These are phyloP conservation scores for Fregetta grallaria DNA, from an alignment of 2,113 vertebrate genomes.

Conservation along the genomic window DNA sequence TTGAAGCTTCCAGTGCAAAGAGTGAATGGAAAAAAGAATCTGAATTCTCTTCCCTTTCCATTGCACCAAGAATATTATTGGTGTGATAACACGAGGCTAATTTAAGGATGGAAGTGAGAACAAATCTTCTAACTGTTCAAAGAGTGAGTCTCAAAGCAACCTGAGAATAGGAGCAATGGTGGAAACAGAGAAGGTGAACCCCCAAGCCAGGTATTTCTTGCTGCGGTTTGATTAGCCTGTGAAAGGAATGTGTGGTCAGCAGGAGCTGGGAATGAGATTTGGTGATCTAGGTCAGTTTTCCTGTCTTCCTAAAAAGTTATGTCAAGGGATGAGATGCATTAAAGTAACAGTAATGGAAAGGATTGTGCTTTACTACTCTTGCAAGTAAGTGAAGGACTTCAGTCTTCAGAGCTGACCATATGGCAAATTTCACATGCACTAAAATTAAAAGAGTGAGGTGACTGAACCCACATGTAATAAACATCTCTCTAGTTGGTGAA, in stretches of 20 bases:
- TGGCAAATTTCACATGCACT: slow-evolving; percentile 26
- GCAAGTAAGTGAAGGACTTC: neutral
- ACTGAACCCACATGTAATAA: neutral
- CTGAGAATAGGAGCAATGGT: neutral
- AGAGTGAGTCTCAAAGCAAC: neutral
- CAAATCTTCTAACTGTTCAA: neutral
- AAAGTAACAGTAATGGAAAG: neutral
- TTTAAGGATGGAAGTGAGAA: neutral
- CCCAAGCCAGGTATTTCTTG: neutral
- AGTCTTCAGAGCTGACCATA: slow-evolving; percentile 9
- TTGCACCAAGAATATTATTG: neutral
- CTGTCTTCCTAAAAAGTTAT: neutral
- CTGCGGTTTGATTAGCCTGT: neutral
- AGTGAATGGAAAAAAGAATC: neutral
- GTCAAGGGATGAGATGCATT: neutral
- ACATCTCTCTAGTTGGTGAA: neutral
- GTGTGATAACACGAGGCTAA: neutral
- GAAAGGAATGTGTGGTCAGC: neutral
- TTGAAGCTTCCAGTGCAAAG: neutral
- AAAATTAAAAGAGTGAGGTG: slow-evolving; percentile 33
- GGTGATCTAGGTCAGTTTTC: neutral
- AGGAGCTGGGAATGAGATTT: neutral
- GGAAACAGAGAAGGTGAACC: neutral
- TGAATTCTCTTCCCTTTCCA: neutral
- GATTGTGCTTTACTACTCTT: neutral